phyloP scores from a whole-genome alignment of 1,140 invertebrate genomes.

The Amphibalanus amphitrite region DNA sequence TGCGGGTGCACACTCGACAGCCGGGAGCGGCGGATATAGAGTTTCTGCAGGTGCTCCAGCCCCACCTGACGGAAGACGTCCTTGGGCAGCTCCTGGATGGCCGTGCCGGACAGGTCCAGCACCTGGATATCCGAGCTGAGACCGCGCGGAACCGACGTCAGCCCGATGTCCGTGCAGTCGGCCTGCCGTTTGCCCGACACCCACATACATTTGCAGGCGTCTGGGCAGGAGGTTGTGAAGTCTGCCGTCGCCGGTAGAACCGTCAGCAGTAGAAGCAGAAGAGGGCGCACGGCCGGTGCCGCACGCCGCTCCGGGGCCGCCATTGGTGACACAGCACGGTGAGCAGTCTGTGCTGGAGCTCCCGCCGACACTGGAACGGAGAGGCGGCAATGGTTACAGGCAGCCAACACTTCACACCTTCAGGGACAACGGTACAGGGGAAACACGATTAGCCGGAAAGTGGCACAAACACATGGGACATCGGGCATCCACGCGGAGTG shows the following conservation, averaged over 20 bases:
- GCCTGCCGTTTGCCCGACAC: neutral
- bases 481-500: too few species aligned
- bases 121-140: constrained; percentile 70
- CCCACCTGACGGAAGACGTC: constrained; percentile 63
- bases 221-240: neutral
- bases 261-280: neutral
- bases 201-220: neutral
- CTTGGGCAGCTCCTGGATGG: constrained; percentile 50
- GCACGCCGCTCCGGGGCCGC: too few species aligned
- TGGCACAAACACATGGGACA: too few species aligned
- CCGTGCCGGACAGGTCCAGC: constrained; percentile 60
- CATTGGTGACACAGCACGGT: too few species aligned
- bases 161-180: neutral
- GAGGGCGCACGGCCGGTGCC: too few species aligned
- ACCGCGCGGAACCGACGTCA: constrained; percentile 39
- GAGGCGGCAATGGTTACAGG: too few species aligned
- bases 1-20: constrained; percentile 56
- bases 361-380: too few species aligned
- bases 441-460: too few species aligned
- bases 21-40: constrained; percentile 53
- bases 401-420: too few species aligned
- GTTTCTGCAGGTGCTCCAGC: constrained; percentile 61
- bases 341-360: too few species aligned
- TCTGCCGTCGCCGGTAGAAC: neutral
- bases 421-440: too few species aligned